phyloP scores from a whole-genome alignment of 2,797 vertebrate genomes.

The Tarsius wallacei region DNA sequence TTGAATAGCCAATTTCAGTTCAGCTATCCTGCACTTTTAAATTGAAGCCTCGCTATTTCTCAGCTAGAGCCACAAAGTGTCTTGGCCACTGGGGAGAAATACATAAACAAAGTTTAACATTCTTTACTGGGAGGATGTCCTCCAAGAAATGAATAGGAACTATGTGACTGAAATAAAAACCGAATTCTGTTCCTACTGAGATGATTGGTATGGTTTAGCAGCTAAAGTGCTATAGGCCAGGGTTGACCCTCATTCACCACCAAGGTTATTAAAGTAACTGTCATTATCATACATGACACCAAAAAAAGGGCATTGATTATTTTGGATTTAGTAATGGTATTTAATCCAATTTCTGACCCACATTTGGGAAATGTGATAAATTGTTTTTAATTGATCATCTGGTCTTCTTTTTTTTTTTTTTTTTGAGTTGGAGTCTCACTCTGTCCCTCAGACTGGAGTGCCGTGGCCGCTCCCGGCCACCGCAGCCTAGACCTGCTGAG shows the following conservation, averaged over 20 bases:
- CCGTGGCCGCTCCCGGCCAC: no score
- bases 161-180: constrained; percentile 41
- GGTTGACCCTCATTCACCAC: constrained; percentile 5
- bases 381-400: constrained; percentile 29
- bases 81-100: background rate
- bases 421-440: no score
- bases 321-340: background rate
- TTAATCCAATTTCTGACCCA: constrained; percentile 55
- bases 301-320: background rate
- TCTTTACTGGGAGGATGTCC: background rate
- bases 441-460: no score
- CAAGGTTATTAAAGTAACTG: constrained; percentile 29
- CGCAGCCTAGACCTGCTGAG: no score
- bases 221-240: background rate
- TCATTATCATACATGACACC: background rate
- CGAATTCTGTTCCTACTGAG: constrained; percentile 37
- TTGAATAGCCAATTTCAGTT: background rate
- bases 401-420: constrained; percentile 11
- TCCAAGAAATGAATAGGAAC: constrained; percentile 11
- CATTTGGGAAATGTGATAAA: background rate
- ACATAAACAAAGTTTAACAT: constrained; percentile 43
- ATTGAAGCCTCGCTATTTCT: background rate
- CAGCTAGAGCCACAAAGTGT: background rate
- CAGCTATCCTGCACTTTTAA: background rate
- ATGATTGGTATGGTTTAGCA: background rate